A percentile compares a stretch with the other conserved stretches of the same genome.
phyloP scores from a whole-genome alignment of 2,797 vertebrate species.

The Lemur catta region DNA sequence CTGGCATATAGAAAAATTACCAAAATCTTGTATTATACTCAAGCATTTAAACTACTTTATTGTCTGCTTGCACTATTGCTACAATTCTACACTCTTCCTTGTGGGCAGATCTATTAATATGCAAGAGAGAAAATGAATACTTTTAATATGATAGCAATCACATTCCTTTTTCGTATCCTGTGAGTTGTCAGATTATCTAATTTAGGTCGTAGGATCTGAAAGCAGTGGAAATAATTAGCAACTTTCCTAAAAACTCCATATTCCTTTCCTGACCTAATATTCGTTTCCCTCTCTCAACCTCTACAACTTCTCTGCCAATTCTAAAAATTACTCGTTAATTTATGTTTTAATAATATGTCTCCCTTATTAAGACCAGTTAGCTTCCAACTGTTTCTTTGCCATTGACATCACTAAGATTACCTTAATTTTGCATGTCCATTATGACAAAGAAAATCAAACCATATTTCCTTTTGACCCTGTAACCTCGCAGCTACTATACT shows the following conservation, averaged over 20 bases:
- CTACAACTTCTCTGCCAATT: background rate
- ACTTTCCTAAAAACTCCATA: background rate
- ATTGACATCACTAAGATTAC: background rate
- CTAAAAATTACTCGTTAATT: background rate
- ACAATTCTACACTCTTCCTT: background rate
- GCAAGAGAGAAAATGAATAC: constrained; percentile 12
- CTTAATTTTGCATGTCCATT: background rate
- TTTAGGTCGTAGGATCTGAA: background rate
- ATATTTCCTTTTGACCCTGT: background rate
- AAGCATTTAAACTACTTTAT: constrained; percentile 21
- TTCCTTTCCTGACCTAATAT: background rate
- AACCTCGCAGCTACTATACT: background rate
- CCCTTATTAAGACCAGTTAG: background rate
- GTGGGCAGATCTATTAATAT: background rate
- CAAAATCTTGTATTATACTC: background rate
- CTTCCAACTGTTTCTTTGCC: background rate
- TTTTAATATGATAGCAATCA: background rate
- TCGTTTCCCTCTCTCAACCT: background rate
- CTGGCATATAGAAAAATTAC: background rate
- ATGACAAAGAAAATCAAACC: background rate
- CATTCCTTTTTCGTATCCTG: background rate
- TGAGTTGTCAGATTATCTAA: background rate
- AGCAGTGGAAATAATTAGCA: background rate
- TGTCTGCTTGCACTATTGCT: background rate
- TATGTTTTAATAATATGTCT: background rate